A percentile compares a stretch with the other conserved stretches of the same genome.
Conservation (phyloP, 2,113 vertebrate genomes). For the Lophochroa leadbeateri region DNA sequence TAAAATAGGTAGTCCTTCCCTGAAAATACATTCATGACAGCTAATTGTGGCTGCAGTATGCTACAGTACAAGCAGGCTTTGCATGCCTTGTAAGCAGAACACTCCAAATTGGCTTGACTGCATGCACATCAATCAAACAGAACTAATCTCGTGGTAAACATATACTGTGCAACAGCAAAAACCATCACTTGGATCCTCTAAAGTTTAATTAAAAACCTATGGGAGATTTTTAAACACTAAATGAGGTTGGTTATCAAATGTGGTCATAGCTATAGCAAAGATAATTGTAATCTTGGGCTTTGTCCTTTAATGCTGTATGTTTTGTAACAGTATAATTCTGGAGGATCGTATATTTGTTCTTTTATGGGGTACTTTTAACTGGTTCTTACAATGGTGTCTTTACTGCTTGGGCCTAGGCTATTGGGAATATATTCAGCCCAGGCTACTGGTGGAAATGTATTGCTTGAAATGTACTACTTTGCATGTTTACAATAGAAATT, state of each 20-base stretch:
- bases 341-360: background rate
- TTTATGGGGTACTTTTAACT: background rate
- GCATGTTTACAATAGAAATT: background rate
- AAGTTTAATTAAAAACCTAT: slow-evolving; percentile 69
- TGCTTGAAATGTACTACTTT: background rate
- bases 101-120: background rate
- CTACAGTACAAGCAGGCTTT: background rate
- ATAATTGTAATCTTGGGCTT: background rate
- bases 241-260: background rate
- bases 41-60: background rate
- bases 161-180: slow-evolving; percentile 3
- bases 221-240: slow-evolving; percentile 38
- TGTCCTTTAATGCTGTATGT: background rate
- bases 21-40: background rate
- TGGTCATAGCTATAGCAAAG: background rate
- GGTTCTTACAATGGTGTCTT: background rate
- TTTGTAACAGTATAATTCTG: background rate
- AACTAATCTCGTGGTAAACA: slow-evolving; percentile 53
- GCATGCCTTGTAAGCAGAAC: background rate
- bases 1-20: background rate
- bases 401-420: background rate
- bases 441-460: background rate
- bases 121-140: slow-evolving; percentile 34
- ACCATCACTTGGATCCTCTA: background rate
- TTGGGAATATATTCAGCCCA: background rate